A percentile compares a stretch with the other conserved stretches of the same genome.
Evolutionary conservation across 2,888 invertebrate genomes (phyloP).

Genomic region (Masnerella sp.): DNA sequence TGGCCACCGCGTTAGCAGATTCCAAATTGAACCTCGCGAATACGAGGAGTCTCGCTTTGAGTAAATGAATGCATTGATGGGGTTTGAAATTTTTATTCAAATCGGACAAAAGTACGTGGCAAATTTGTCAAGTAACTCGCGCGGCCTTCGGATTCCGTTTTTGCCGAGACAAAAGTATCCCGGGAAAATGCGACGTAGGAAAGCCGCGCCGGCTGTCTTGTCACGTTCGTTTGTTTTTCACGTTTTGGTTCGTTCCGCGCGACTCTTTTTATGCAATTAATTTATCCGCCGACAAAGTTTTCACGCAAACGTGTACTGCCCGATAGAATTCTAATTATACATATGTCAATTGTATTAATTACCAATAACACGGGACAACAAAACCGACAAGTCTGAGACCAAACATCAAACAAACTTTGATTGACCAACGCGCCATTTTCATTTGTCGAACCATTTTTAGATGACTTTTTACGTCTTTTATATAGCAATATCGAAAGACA

Average conservation of each 20-base stretch:
- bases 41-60: constrained; percentile 2
- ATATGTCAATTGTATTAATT: constrained; percentile 41
- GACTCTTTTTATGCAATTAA: constrained; percentile 19
- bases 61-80: constrained; percentile 28
- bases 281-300: constrained; percentile 12
- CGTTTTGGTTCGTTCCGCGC: constrained; percentile 1
- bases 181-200: constrained; percentile 17
- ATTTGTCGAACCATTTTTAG: constrained; percentile 37
- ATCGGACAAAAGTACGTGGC: constrained; percentile 29
- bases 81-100: constrained; percentile 29
- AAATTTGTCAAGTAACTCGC: constrained; percentile 35
- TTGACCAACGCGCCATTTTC: constrained; percentile 15
- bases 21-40: too few relatives aligned
- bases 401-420: constrained; percentile 27
- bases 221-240: constrained; percentile 31
- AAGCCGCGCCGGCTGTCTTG: constrained; percentile 3
- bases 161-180: constrained; percentile 16
- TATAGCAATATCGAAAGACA: constrained; percentile 34
- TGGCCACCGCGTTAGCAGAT: too few relatives aligned
- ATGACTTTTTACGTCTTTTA: constrained; percentile 44
- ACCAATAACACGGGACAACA: background rate
- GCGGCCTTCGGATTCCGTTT: constrained; percentile 22
- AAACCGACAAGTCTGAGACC: constrained; percentile 31
- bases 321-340: constrained; percentile 26
- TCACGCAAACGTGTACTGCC: constrained; percentile 24